These are phyloP conservation scores for Cyanoramphus novaezelandiae DNA, from an alignment of 2,113 vertebrate genomes.

Conservation along the genomic window DNA sequence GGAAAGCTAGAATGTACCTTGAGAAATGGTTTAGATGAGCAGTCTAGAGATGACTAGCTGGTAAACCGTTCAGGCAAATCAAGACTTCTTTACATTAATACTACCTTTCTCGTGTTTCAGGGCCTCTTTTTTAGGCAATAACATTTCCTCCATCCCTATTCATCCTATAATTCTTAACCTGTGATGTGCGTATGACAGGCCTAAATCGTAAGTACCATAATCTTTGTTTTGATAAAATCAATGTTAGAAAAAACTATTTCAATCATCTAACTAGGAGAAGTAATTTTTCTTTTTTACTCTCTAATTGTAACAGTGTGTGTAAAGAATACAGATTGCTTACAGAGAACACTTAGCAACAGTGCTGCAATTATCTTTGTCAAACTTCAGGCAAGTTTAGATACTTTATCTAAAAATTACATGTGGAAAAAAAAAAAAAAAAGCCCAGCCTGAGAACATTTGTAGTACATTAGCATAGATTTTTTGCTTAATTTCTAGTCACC, in stretches of 20 bases:
- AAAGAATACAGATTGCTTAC: constrained; percentile 7
- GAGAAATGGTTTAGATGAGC: not conserved
- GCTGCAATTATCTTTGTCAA: constrained; percentile 38
- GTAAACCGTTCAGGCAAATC: not conserved
- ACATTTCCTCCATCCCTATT: not conserved
- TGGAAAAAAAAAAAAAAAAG: not conserved
- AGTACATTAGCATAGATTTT: not conserved
- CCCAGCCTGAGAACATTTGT: not conserved
- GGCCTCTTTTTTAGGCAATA: not conserved
- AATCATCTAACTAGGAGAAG: not conserved
- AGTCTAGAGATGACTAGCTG: not conserved
- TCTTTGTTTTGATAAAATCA: constrained; percentile 28
- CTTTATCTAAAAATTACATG: not conserved
- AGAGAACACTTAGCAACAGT: not conserved
- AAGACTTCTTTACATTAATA: not conserved
- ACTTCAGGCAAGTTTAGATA: constrained; percentile 5
- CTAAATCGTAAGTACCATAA: not conserved
- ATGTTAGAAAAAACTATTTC: not conserved
- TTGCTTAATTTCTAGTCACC: not conserved
- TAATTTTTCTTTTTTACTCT: not conserved
- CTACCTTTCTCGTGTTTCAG: not conserved
- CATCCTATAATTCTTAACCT: not conserved
- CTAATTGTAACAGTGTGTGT: not conserved
- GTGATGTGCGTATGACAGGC: not conserved
- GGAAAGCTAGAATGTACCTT: not conserved